Conservation (phyloP, 2,113 vertebrate species). For the Mionectes macconnelli region DNA sequence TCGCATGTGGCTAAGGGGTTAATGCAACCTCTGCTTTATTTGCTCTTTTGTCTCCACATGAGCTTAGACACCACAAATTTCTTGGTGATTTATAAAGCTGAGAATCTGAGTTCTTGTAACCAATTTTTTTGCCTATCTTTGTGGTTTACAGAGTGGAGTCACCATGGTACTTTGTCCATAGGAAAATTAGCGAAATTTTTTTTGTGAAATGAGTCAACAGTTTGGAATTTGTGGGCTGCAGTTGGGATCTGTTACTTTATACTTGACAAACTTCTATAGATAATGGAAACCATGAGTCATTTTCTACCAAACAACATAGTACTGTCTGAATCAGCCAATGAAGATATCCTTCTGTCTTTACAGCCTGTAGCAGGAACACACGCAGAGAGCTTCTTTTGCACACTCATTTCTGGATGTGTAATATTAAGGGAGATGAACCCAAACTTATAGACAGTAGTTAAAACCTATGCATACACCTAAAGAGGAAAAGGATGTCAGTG, state of each 20-base stretch:
- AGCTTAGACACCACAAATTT: not conserved
- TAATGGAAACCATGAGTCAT: not conserved
- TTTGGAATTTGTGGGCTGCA: not conserved
- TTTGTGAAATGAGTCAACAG: not conserved
- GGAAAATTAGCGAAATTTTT: not conserved
- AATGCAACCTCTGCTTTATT: not conserved
- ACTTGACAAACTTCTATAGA: not conserved
- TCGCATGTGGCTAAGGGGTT: not conserved
- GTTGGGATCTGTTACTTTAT: not conserved
- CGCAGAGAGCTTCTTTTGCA: not conserved
- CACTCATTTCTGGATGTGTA: not conserved
- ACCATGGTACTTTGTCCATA: not conserved
- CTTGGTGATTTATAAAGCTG: not conserved
- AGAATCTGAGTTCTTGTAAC: not conserved
- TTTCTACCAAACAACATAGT: not conserved
- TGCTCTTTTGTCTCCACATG: not conserved
- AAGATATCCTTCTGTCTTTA: not conserved
- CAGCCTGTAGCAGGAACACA: not conserved
- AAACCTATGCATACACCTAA: not conserved
- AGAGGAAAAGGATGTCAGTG: not conserved
- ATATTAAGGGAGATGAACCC: not conserved
- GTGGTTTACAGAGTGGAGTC: not conserved
- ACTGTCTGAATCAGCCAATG: not conserved
- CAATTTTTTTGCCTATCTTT: not conserved
- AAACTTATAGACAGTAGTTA: not conserved